phyloP scores from a whole-genome alignment of 35 echinoderm and acorn worm species.

The Anneissia japonica region DNA sequence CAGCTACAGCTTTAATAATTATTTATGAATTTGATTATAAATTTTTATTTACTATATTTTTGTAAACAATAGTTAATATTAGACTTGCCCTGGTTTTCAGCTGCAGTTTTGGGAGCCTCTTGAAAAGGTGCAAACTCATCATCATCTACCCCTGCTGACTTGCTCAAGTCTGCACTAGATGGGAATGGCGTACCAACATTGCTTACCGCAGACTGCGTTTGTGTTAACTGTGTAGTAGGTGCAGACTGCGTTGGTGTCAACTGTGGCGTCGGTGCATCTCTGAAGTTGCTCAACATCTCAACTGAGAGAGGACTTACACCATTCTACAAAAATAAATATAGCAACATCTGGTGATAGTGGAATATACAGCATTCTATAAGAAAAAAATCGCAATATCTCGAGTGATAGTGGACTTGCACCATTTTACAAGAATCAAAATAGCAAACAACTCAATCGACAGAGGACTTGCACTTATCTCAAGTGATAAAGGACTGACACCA shows the following conservation, averaged over 20 bases:
- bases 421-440: too few species aligned
- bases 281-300: background rate
- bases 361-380: too few species aligned
- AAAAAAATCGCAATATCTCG: too few species aligned
- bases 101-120: background rate
- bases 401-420: too few species aligned
- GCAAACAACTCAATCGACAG: too few species aligned
- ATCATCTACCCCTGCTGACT: background rate
- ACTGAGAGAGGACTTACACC: background rate
- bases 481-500: too few species aligned
- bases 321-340: background rate
- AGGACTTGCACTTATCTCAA: too few species aligned
- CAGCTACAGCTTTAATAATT: too few species aligned
- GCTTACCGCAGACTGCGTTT: background rate
- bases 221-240: background rate
- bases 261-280: background rate
- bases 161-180: background rate
- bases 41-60: too few species aligned
- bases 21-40: too few species aligned
- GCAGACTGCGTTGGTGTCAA: background rate
- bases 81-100: background rate
- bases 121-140: conserved; percentile 7
- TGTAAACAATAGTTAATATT: too few species aligned
- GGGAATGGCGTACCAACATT: background rate
- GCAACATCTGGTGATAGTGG: too few species aligned